phyloP scores from a whole-genome alignment of 53 echinoderm and acorn worm genomes.

The Arbacia lixula region DNA sequence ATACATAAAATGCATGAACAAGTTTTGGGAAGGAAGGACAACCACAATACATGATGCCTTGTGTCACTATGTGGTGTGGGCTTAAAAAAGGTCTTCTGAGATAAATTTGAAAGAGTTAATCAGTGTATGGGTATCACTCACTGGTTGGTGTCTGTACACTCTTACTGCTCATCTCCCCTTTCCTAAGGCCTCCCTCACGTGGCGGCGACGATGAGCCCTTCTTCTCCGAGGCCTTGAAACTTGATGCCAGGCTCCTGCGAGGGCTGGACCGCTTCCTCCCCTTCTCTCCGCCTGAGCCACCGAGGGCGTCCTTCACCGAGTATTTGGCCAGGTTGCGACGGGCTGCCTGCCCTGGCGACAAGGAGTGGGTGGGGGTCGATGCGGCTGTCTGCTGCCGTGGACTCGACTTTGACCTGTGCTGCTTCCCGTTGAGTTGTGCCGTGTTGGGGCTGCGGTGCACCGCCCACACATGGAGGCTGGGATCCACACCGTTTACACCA shows the following conservation, averaged over 20 bases:
- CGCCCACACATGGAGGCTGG: slow-evolving; percentile 77
- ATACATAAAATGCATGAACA: too few relatives aligned
- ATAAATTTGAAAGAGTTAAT: too few relatives aligned
- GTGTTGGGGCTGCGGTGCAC: slow-evolving; percentile 27
- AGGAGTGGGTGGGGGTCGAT: background rate
- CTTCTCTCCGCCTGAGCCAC: background rate
- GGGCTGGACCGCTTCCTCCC: slow-evolving; percentile 51
- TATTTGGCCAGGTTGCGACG: slow-evolving; percentile 70
- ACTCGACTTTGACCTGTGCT: slow-evolving; percentile 30
- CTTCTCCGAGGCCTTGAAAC: slow-evolving; percentile 19
- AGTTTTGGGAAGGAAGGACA: too few relatives aligned
- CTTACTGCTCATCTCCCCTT: slow-evolving; percentile 27
- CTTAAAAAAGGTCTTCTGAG: too few relatives aligned
- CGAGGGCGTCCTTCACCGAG: slow-evolving; percentile 6
- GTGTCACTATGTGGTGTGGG: too few relatives aligned
- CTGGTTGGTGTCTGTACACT: slow-evolving; percentile 37
- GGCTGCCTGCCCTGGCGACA: slow-evolving; percentile 46
- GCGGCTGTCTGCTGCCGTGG: slow-evolving; percentile 4
- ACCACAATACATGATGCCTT: too few relatives aligned
- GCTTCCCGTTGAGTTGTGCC: background rate
- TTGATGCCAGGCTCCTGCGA: slow-evolving; percentile 40
- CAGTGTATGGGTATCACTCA: too few relatives aligned
- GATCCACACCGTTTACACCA: slow-evolving; percentile 8
- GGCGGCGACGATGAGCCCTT: background rate
- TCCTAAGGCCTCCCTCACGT: background rate